These are phyloP conservation scores for Melanostoma mellinum DNA, from an alignment of 2,888 invertebrate species.

Conservation along the genomic window DNA sequence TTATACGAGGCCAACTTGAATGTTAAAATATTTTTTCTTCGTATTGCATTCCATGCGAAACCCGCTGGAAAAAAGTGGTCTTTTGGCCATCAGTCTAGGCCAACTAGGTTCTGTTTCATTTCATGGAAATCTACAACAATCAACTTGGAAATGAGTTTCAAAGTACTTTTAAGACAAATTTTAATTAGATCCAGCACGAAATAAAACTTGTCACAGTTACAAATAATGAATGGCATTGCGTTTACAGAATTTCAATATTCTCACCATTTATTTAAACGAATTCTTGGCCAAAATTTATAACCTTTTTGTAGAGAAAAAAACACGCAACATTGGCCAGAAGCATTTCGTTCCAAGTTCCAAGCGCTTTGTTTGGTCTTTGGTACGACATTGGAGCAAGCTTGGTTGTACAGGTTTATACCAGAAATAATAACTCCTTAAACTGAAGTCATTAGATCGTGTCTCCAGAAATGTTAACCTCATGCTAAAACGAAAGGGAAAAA, in stretches of 20 bases:
- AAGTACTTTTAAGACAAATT: conserved; percentile 17
- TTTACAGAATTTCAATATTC: too few species aligned
- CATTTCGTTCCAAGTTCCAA: too few species aligned
- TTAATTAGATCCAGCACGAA: conserved; percentile 22
- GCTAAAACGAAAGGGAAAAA: not conserved
- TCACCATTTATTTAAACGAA: conserved; percentile 22
- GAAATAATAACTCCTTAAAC: conserved; percentile 3
- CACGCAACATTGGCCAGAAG: too few species aligned
- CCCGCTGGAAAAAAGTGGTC: too few species aligned
- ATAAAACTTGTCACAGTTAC: conserved; percentile 24
- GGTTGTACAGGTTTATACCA: too few species aligned
- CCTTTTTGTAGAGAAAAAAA: not conserved
- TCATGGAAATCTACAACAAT: conserved; percentile 31
- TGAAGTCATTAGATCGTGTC: not conserved
- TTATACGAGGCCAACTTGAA: too few species aligned
- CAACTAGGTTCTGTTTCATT: conserved; percentile 25
- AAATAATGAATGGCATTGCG: too few species aligned
- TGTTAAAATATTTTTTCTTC: too few species aligned
- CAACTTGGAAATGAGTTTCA: conserved; percentile 28
- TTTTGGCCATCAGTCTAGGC: conserved; percentile 16
- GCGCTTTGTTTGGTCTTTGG: too few species aligned
- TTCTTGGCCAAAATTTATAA: conserved; percentile 16
- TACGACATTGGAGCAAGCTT: too few species aligned
- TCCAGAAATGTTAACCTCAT: not conserved
- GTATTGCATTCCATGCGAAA: too few species aligned